A percentile compares a stretch with the other conserved stretches of the same genome.
Conservation (phyloP, 1,140 invertebrate genomes). For the Brachionus plicatilis region DNA sequence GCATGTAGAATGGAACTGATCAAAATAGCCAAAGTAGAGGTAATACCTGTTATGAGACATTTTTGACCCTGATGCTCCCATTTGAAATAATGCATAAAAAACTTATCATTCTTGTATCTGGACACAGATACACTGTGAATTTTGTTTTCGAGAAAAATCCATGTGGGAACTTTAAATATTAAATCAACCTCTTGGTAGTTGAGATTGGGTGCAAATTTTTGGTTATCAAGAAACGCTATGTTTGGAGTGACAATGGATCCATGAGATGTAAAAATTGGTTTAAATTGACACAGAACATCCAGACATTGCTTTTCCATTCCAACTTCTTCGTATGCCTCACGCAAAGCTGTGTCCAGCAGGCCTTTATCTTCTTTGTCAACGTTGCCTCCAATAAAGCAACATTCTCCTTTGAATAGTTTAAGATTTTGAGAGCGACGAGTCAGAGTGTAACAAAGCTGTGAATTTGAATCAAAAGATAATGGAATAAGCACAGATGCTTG, state of each 20-base stretch:
- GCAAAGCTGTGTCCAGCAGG: constrained; percentile 34
- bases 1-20: background rate
- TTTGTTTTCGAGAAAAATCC: constrained; percentile 33
- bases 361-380: constrained; percentile 35
- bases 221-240: constrained; percentile 32
- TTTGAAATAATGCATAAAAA: constrained; percentile 25
- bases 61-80: background rate
- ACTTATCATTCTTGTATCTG: background rate
- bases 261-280: constrained; percentile 33
- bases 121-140: background rate
- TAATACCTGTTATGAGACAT: constrained; percentile 38
- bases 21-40: constrained; percentile 19
- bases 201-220: constrained; percentile 38
- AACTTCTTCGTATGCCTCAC: constrained; percentile 43
- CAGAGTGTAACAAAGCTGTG: background rate
- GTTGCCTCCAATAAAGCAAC: constrained; percentile 42
- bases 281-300: constrained; percentile 24
- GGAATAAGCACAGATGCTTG: constrained; percentile 30
- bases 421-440: constrained; percentile 41
- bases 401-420: background rate
- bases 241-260: constrained; percentile 40
- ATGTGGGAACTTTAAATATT: constrained; percentile 41
- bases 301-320: constrained; percentile 22
- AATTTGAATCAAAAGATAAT: background rate
- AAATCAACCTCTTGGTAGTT: constrained; percentile 42